phyloP scores from a whole-genome alignment of 2,888 invertebrate genomes.

The Synergus itoensis region DNA sequence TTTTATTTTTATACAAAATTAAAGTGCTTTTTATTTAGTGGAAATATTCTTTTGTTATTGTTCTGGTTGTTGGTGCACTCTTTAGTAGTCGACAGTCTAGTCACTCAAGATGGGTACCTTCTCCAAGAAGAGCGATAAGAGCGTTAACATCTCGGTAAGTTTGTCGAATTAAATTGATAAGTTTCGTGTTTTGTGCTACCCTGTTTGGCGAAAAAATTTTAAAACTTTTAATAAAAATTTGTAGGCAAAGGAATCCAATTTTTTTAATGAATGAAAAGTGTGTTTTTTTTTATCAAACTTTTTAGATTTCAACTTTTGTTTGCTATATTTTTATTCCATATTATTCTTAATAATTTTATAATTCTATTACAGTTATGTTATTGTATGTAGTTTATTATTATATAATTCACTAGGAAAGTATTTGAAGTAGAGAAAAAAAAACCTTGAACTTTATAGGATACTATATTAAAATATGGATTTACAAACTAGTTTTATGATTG shows the following conservation, averaged over 20 bases:
- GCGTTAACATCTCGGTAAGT: conserved; percentile 61
- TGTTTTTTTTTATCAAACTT: neutral
- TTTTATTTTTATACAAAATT: conserved; percentile 49
- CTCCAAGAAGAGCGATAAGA: conserved; percentile 65
- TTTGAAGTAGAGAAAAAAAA: neutral
- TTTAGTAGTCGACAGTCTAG: conserved; percentile 69
- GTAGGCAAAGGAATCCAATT: neutral
- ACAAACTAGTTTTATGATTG: too few species aligned
- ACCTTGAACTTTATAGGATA: neutral
- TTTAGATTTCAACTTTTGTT: neutral
- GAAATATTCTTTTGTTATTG: conserved; percentile 51
- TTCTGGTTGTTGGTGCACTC: conserved; percentile 54
- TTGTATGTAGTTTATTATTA: neutral
- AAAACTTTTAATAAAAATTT: neutral
- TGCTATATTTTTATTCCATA: neutral
- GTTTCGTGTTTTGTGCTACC: conserved; percentile 28
- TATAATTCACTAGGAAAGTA: neutral
- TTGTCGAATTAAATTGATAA: conserved; percentile 46
- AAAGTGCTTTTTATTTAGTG: neutral
- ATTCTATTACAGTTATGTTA: neutral
- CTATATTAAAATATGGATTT: too few species aligned
- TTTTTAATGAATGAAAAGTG: neutral
- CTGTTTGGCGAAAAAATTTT: neutral
- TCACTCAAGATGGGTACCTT: conserved; percentile 64
- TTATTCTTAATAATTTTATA: neutral